Conservation (phyloP, 2,888 invertebrate genomes). For the Leptinotarsa juncta region DNA sequence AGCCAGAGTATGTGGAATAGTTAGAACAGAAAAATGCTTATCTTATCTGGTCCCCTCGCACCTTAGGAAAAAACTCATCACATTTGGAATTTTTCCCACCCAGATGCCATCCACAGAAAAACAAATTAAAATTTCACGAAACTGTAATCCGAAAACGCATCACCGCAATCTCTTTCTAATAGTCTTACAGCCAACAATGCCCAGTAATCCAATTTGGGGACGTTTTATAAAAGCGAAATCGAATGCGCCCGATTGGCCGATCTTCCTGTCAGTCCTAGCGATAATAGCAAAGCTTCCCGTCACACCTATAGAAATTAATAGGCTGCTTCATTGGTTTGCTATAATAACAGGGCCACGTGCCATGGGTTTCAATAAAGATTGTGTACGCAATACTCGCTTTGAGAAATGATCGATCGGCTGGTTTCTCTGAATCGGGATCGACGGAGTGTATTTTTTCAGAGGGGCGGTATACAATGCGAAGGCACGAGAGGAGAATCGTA, state of each 20-base stretch:
- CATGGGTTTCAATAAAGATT: constrained; percentile 22
- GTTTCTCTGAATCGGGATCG: constrained; percentile 3
- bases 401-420: constrained; percentile 9
- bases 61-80: not conserved
- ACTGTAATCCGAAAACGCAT: constrained; percentile 8
- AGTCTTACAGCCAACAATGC: constrained; percentile 39
- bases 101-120: constrained; percentile 4
- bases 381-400: constrained; percentile 13
- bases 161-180: constrained; percentile 37
- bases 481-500: not conserved
- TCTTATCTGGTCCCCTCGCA: too few species aligned
- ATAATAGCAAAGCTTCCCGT: constrained; percentile 7
- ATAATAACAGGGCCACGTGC: constrained; percentile 34
- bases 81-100: constrained; percentile 2
- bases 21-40: too few species aligned
- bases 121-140: constrained; percentile 13
- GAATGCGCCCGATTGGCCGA: constrained; percentile 3
- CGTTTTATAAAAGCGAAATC: constrained; percentile 13
- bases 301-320: constrained; percentile 16
- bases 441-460: constrained; percentile 3
- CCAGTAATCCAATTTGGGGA: constrained; percentile 35
- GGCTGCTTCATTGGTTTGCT: constrained; percentile 29
- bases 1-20: too few species aligned
- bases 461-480: not conserved
- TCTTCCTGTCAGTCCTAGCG: constrained; percentile 3